phyloP scores from a whole-genome alignment of 1,140 invertebrate genomes.

The Stegodyphus dumicola region DNA sequence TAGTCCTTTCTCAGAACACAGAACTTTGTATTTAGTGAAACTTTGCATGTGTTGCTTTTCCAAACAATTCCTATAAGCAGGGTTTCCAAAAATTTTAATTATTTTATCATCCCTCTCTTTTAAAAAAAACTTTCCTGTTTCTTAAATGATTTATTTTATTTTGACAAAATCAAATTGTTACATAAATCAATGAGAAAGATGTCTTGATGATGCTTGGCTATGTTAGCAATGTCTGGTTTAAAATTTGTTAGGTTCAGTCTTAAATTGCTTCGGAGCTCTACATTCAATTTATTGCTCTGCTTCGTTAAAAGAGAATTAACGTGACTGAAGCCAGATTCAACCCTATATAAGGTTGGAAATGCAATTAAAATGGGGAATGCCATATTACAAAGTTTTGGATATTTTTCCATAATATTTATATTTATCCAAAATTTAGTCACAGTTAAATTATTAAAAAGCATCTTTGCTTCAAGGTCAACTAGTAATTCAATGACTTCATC shows the following conservation, averaged over 20 bases:
- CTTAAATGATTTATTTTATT: too few relatives aligned
- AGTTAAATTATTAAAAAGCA: conserved; percentile 2
- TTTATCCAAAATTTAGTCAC: conserved; percentile 3
- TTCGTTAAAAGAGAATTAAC: background rate
- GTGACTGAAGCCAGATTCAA: background rate
- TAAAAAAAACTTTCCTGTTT: too few relatives aligned
- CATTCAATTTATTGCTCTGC: background rate
- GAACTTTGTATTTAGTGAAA: too few relatives aligned
- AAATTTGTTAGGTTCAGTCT: background rate
- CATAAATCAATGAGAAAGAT: too few relatives aligned
- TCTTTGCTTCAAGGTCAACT: conserved; percentile 5
- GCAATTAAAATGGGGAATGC: background rate
- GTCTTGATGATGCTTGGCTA: too few relatives aligned
- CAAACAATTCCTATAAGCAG: too few relatives aligned
- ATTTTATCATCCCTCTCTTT: too few relatives aligned
- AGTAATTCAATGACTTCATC: conserved; percentile 5
- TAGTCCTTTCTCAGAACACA: too few relatives aligned
- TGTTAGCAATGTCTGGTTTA: too few relatives aligned
- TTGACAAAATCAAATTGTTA: too few relatives aligned
- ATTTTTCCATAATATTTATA: conserved; percentile 4
- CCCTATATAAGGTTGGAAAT: background rate
- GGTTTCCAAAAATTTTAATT: too few relatives aligned
- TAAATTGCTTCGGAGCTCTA: background rate
- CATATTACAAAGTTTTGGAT: background rate
- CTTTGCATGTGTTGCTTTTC: too few relatives aligned